These are phyloP conservation scores for Saguinus imperator DNA, from an alignment of 2,113 vertebrate genomes.

Conservation along the genomic window DNA sequence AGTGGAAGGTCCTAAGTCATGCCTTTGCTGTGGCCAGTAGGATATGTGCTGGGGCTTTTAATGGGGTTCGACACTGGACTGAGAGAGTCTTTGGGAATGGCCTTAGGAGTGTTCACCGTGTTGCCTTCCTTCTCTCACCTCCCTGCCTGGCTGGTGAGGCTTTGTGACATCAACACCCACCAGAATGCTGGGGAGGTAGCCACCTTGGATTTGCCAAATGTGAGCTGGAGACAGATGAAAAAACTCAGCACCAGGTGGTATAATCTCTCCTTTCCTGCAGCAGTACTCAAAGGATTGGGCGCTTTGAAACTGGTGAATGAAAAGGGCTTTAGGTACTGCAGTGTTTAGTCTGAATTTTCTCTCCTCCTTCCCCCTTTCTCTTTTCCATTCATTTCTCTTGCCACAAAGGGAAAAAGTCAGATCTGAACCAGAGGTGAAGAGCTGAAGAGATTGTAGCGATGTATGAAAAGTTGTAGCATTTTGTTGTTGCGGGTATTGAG, in stretches of 20 bases:
- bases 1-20: neutral
- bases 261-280: neutral
- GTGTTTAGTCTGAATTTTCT: neutral
- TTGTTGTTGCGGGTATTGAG: neutral
- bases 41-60: neutral
- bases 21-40: neutral
- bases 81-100: neutral
- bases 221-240: slow-evolving; percentile 33
- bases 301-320: slow-evolving; percentile 44
- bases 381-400: neutral
- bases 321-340: neutral
- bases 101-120: neutral
- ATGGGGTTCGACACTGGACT: neutral
- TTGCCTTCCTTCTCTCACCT: neutral
- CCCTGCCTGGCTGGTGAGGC: neutral
- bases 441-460: neutral
- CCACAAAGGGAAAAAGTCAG: neutral
- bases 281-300: neutral
- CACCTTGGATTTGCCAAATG: neutral
- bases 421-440: neutral
- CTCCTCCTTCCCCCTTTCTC: neutral
- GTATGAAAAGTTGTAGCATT: neutral
- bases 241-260: neutral
- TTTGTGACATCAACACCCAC: slow-evolving; percentile 67
- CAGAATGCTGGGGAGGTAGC: neutral